A percentile compares a stretch with the other conserved stretches of the same genome.
These are phyloP conservation scores for Pogona vitticeps DNA, from an alignment of 2,113 vertebrate genomes.

Conservation along the genomic window DNA sequence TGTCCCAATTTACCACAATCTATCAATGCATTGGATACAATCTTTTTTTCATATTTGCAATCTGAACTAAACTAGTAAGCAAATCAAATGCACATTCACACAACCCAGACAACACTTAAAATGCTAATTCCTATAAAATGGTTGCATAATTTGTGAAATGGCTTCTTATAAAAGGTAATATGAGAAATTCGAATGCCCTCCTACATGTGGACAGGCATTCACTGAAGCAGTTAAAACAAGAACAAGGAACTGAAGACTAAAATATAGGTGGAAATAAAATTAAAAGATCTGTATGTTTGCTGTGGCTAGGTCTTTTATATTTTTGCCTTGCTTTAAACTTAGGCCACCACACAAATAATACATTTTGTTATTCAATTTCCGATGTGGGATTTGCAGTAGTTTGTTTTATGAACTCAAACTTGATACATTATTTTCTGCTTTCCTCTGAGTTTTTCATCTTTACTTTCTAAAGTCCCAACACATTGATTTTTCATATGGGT, in stretches of 20 bases:
- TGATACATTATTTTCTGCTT: conserved; percentile 1
- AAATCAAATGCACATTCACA: no score
- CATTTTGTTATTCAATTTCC: background rate
- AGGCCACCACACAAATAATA: background rate
- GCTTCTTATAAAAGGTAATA: background rate
- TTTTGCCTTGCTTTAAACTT: background rate
- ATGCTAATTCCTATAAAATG: no score
- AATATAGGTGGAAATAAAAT: background rate
- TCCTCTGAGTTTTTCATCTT: background rate
- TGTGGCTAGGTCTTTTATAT: background rate
- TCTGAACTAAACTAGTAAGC: no score
- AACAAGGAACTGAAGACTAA: background rate
- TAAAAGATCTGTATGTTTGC: background rate
- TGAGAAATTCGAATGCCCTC: background rate
- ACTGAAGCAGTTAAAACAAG: background rate
- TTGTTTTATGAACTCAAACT: background rate
- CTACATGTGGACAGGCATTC: background rate
- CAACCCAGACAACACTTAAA: no score
- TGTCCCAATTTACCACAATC: no score
- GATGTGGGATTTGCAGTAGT: conserved; percentile 4
- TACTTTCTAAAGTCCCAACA: background rate
- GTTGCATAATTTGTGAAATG: background rate
- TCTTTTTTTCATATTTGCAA: no score
- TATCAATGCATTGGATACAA: no score
- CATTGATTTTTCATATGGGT: background rate